Evolutionary conservation across 2,113 vertebrate genomes (phyloP).

Genomic region (Octodon degus): DNA sequence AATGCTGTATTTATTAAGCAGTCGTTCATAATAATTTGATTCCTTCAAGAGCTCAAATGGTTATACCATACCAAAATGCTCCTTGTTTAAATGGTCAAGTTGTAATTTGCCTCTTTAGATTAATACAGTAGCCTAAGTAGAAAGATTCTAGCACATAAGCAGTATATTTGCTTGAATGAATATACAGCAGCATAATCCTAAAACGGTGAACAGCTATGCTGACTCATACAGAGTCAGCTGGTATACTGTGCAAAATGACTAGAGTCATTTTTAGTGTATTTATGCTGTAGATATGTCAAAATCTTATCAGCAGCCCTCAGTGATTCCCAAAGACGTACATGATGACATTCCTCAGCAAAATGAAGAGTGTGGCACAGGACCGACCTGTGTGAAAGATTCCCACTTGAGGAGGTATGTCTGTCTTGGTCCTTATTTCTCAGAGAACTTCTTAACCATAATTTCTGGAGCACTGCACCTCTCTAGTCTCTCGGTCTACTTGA

Average conservation of each 20-base stretch:
- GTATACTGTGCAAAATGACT: not conserved
- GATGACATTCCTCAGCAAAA: not conserved
- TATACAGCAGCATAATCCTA: not conserved
- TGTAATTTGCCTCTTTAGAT: constrained; percentile 52
- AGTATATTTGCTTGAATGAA: constrained; percentile 16
- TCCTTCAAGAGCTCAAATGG: constrained; percentile 17
- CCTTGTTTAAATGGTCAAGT: constrained; percentile 49
- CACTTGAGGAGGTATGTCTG: not conserved
- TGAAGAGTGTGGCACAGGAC: not conserved
- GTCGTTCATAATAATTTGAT: not conserved
- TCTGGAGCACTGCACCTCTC: not conserved
- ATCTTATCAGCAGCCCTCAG: not conserved
- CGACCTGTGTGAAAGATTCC: not conserved
- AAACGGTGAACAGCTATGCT: not conserved
- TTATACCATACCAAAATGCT: not conserved
- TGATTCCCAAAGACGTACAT: not conserved
- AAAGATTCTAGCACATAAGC: not conserved
- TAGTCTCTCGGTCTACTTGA: not conserved
- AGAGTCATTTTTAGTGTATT: not conserved
- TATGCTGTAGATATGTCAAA: not conserved
- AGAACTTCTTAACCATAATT: not conserved
- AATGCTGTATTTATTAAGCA: not conserved
- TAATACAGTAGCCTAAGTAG: constrained; percentile 24
- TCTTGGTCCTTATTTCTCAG: not conserved
- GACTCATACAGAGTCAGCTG: not conserved